A percentile compares a stretch with the other conserved stretches of the same genome.
These are phyloP conservation scores for Limnephilus rhombicus DNA, from an alignment of 2,888 invertebrate genomes.

Conservation along the genomic window DNA sequence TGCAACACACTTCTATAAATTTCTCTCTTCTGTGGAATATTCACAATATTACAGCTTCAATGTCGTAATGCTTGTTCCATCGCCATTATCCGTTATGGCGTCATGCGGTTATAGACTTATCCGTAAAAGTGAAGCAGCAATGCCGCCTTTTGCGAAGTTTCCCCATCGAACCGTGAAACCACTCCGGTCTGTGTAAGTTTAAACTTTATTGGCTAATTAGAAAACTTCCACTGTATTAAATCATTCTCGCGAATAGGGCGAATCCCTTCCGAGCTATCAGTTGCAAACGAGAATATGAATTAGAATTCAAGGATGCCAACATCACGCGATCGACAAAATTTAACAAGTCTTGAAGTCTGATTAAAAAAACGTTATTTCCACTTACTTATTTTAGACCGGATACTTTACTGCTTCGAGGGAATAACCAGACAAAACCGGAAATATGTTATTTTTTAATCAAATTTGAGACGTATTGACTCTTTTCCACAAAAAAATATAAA, in stretches of 20 bases:
- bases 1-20: too few relatives aligned
- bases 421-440: too few relatives aligned
- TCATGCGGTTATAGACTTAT: constrained; percentile 36
- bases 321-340: background rate
- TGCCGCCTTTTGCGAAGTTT: constrained; percentile 54
- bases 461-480: too few relatives aligned
- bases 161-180: constrained; percentile 58
- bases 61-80: background rate
- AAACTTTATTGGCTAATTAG: constrained; percentile 66
- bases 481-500: too few relatives aligned
- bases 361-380: too few relatives aligned
- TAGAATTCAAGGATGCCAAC: constrained; percentile 19
- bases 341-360: background rate
- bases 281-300: constrained; percentile 27
- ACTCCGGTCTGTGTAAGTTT: constrained; percentile 58
- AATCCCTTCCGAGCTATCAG: constrained; percentile 43
- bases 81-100: constrained; percentile 4
- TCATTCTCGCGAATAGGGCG: constrained; percentile 58
- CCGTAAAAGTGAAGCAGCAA: constrained; percentile 34
- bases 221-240: constrained; percentile 64
- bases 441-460: too few relatives aligned
- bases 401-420: too few relatives aligned
- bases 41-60: background rate
- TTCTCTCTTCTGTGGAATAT: background rate
- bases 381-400: too few relatives aligned